Base-by-base conservation (phyloP, 2,888 invertebrate genomes). In the Diarsia brunnea region DNA sequence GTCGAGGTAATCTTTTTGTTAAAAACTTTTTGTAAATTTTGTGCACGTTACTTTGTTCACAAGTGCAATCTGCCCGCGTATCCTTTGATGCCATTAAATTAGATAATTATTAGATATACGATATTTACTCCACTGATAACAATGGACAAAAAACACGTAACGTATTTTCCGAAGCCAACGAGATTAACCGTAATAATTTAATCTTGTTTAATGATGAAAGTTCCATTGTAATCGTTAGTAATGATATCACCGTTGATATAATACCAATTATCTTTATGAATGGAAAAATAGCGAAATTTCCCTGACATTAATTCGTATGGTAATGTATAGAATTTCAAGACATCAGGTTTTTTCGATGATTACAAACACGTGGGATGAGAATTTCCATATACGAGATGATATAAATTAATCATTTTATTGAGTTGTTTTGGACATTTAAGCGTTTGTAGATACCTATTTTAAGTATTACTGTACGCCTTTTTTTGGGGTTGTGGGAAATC, bases 1-100 rank as follows among this genome's bases (percentile, higher is more conserved):
- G 88, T 67, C 66, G 31, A 61, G 31, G 67, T 80, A 73, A 66
- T 69, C 43, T 63, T 73, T 75, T 77, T n/a, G n/a, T n/a, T n/a
- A n/a, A n/a, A n/a, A n/a, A n/a, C n/a, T n/a, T n/a, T 75, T 65
- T 47, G 53, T 38, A 12, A 55, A 45, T 72, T 71, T 45, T 60
- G 24, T 67, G 12, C 31, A 69, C 38, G n/a, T 60, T 38, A n/a
- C 21, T 51, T 60, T 38, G 24, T 24, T 51, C 55, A 63, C 38
- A 65, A 75, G 27, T 67, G 55, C 70, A 75, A n/a, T 24, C 43
- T 70, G 53, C 58, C 12, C 21, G 16, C 69, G 14, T 65, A 49
- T 72, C 47, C 60, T 73, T 70, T 68, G 53, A 74, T 75, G 70
- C 45, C 55, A 47, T 70, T 49, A 63, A 66, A 53, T 47, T 74